Conservation (phyloP, 2,888 invertebrate genomes). For the Brenthis hecate region DNA sequence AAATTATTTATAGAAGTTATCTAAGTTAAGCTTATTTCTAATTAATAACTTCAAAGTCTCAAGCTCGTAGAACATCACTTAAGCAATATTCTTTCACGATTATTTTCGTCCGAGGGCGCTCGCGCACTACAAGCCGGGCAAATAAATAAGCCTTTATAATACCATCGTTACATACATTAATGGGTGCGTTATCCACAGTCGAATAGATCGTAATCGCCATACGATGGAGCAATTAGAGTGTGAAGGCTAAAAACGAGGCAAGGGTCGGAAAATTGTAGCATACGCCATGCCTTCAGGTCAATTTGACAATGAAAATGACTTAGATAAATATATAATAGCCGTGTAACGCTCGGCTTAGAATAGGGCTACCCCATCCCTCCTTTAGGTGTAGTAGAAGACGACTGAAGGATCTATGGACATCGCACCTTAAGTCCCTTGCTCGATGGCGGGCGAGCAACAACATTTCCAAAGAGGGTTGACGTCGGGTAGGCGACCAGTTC, state of each 20-base stretch:
- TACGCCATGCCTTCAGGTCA: slow-evolving; percentile 61
- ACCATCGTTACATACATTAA: slow-evolving; percentile 35
- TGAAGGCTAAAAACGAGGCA: slow-evolving; percentile 53
- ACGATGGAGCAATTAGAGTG: slow-evolving; percentile 46
- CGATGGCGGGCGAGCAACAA: too few relatives aligned
- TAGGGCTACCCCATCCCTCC: too few relatives aligned
- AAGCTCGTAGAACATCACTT: neutral
- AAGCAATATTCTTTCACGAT: slow-evolving; percentile 1
- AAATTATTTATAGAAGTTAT: too few relatives aligned
- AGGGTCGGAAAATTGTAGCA: slow-evolving; percentile 62
- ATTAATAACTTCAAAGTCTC: neutral
- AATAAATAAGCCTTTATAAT: slow-evolving; percentile 21
- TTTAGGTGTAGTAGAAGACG: too few relatives aligned
- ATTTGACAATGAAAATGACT: slow-evolving; percentile 54
- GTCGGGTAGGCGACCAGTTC: too few relatives aligned
- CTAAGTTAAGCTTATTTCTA: too few relatives aligned
- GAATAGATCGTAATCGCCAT: slow-evolving; percentile 40
- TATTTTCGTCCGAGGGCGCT: neutral
- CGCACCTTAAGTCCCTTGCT: too few relatives aligned
- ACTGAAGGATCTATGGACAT: too few relatives aligned
- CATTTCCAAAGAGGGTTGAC: too few relatives aligned
- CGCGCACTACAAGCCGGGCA: neutral
- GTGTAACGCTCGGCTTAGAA: too few relatives aligned
- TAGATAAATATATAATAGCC: slow-evolving; percentile 15
- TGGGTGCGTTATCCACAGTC: slow-evolving; percentile 38